These are phyloP conservation scores for Tineola bisselliella DNA, from an alignment of 2,888 invertebrate genomes.

Conservation along the genomic window DNA sequence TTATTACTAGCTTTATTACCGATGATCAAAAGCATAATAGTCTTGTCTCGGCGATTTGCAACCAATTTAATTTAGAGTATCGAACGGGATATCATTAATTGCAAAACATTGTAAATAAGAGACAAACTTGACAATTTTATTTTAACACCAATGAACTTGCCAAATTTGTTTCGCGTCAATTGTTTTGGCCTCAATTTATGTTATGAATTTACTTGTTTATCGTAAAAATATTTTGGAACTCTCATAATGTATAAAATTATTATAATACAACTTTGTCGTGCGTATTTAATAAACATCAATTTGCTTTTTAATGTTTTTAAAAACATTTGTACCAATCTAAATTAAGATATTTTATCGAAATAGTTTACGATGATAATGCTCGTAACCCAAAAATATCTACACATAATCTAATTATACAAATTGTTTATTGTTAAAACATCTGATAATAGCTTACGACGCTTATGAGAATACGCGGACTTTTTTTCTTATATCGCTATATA, in stretches of 20 bases:
- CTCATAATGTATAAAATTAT: neutral
- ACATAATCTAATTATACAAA: neutral
- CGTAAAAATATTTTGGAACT: neutral
- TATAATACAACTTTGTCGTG: neutral
- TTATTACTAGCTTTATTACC: no score
- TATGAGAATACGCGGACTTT: neutral
- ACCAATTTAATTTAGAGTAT: neutral
- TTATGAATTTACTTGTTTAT: neutral
- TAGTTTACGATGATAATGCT: neutral
- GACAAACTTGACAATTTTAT: neutral
- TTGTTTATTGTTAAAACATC: neutral
- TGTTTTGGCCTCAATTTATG: constrained; percentile 1
- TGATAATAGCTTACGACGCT: neutral
- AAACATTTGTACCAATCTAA: neutral
- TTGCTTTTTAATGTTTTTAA: neutral
- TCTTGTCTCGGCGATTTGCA: no score
- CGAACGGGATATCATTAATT: neutral
- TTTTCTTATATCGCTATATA: neutral
- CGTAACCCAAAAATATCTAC: neutral
- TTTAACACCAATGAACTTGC: neutral
- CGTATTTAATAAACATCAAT: neutral
- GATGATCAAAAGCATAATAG: no score
- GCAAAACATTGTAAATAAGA: neutral
- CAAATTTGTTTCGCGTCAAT: neutral
- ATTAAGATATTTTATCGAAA: neutral